Conservation (phyloP, 1,140 invertebrate genomes). For the Melanaphis sacchari region DNA sequence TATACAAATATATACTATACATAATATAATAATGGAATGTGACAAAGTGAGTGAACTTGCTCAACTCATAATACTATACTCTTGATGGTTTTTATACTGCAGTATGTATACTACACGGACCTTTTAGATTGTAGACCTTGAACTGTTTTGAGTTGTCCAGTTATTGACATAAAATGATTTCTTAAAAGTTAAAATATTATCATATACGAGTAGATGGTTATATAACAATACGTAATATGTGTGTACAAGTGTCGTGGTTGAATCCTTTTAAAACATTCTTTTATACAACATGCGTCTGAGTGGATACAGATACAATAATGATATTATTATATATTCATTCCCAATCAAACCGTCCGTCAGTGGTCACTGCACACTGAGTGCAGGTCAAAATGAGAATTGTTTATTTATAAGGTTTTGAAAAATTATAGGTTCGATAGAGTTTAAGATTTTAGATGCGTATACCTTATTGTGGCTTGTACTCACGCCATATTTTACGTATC, state of each 20-base stretch:
- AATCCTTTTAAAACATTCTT: neutral
- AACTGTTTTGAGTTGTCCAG: neutral
- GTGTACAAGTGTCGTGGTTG: neutral
- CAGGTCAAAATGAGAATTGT: neutral
- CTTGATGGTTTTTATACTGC: neutral
- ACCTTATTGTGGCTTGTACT: too few species aligned
- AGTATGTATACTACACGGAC: neutral
- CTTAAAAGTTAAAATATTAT: neutral
- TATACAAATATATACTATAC: neutral
- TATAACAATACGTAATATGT: neutral
- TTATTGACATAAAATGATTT: neutral
- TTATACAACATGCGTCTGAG: neutral
- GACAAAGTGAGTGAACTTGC: neutral
- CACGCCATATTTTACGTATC: too few species aligned
- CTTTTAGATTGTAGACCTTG: neutral
- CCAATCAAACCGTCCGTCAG: neutral
- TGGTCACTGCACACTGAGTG: neutral
- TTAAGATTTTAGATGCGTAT: neutral
- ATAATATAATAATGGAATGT: neutral
- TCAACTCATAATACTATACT: neutral
- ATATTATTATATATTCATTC: conserved; percentile 1
- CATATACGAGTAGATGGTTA: neutral
- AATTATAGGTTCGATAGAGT: neutral
- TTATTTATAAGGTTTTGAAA: conserved; percentile 12
- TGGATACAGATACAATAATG: neutral